Conservation (phyloP, 2,888 invertebrate species). For the Clepsis dumicolana region DNA sequence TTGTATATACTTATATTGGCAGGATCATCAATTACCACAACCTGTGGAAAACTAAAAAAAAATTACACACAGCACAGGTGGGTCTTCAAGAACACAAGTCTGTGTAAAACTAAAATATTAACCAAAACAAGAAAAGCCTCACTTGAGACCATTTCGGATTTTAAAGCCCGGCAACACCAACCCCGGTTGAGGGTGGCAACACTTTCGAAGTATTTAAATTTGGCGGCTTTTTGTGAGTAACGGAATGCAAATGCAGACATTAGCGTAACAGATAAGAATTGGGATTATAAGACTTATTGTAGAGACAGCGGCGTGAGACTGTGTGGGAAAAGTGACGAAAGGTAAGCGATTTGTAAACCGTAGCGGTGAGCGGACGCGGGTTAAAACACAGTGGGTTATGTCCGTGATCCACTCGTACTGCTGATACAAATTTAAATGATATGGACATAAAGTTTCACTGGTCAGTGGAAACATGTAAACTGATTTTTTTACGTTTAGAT, state of each 20-base stretch:
- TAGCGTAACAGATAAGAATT: conserved; percentile 81
- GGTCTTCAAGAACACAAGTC: too few relatives aligned
- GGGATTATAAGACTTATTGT: conserved; percentile 75
- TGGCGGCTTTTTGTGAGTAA: conserved; percentile 63
- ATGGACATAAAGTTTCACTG: too few relatives aligned
- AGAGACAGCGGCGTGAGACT: conserved; percentile 35
- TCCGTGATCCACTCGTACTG: too few relatives aligned
- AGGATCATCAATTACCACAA: too few relatives aligned
- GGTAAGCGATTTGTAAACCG: background rate
- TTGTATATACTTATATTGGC: too few relatives aligned
- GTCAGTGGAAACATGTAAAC: too few relatives aligned
- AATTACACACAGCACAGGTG: too few relatives aligned
- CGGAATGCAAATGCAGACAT: conserved; percentile 82
- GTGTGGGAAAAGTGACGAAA: background rate
- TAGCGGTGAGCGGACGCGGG: background rate
- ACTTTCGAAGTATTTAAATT: conserved; percentile 42
- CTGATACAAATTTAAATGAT: too few relatives aligned
- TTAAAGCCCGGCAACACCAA: conserved; percentile 12
- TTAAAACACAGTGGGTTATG: too few relatives aligned
- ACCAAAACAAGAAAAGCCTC: background rate
- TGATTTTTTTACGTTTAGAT: too few relatives aligned
- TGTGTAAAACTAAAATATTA: too few relatives aligned
- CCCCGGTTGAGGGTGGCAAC: conserved; percentile 41
- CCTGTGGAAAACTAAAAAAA: too few relatives aligned
- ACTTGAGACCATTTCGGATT: background rate